Conservation (phyloP, 2,888 invertebrate genomes). For the Aethes cnicana region DNA sequence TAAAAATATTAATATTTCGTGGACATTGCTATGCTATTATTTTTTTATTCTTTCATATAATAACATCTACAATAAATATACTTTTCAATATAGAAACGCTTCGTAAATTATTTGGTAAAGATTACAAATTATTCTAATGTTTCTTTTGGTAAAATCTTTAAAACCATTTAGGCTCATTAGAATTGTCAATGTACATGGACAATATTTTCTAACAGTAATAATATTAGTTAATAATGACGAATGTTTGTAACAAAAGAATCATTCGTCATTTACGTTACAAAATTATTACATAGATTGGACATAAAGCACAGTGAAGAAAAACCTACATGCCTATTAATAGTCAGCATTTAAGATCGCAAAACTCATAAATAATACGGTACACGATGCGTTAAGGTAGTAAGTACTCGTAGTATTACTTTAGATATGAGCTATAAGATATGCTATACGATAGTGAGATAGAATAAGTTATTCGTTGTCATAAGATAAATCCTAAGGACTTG, state of each 20-base stretch:
- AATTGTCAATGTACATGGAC: too few relatives aligned
- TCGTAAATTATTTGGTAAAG: slow-evolving; percentile 21
- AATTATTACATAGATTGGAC: background rate
- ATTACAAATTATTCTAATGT: slow-evolving; percentile 34
- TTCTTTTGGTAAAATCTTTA: too few relatives aligned
- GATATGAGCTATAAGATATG: slow-evolving; percentile 77
- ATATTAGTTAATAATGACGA: too few relatives aligned
- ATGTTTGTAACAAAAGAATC: too few relatives aligned
- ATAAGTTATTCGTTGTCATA: slow-evolving; percentile 60
- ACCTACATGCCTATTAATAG: slow-evolving; percentile 29
- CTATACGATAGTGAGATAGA: slow-evolving; percentile 60
- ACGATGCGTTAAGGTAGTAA: slow-evolving; percentile 35
- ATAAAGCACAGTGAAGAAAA: slow-evolving; percentile 22
- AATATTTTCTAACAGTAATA: too few relatives aligned
- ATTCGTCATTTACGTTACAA: background rate
- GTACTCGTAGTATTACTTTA: slow-evolving; percentile 46
- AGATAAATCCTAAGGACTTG: slow-evolving; percentile 58
- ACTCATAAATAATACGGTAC: slow-evolving; percentile 37
- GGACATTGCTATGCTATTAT: background rate
- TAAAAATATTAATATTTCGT: background rate
- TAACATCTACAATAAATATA: slow-evolving; percentile 17
- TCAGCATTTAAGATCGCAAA: too few relatives aligned
- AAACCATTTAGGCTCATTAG: too few relatives aligned
- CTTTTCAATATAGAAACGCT: slow-evolving; percentile 20
- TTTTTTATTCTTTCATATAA: too few relatives aligned